phyloP scores from a whole-genome alignment of 2,113 vertebrate genomes.

The Hippocampus guttulatus region DNA sequence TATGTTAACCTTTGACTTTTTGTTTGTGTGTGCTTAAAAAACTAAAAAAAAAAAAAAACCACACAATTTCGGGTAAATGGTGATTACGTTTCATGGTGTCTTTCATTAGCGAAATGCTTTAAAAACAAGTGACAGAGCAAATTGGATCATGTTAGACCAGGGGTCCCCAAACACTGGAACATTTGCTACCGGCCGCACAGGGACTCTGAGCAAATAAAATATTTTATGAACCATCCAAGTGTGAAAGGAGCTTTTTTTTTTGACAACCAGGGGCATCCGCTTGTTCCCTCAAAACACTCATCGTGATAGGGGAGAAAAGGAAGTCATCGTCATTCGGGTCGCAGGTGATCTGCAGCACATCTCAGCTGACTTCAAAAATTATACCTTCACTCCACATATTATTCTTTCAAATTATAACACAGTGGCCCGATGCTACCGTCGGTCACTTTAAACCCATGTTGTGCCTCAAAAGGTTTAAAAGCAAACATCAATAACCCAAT shows the following conservation, averaged over 20 bases:
- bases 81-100: neutral
- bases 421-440: neutral
- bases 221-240: too few relatives aligned
- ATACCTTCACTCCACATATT: neutral
- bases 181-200: neutral
- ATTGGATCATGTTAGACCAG: neutral
- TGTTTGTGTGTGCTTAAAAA: slow-evolving; percentile 1
- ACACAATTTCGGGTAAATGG: neutral
- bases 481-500: neutral
- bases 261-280: too few relatives aligned
- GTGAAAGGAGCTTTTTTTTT: too few relatives aligned
- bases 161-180: neutral
- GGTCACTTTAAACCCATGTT: neutral
- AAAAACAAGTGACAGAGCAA: neutral
- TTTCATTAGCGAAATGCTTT: neutral
- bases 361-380: neutral
- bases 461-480: neutral
- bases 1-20: slow-evolving; percentile 56
- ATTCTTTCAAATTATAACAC: neutral
- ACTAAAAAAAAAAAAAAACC: neutral
- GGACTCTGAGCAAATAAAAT: neutral
- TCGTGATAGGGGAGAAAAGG: too few relatives aligned
- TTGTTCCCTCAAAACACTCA: too few relatives aligned
- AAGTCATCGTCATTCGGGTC: too few relatives aligned
- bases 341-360: too few relatives aligned